Percentiles rank a stretch among this genome's conserved stretches.
phyloP scores from a whole-genome alignment of 1,140 invertebrate genomes.

The Diorhabda elongata region DNA sequence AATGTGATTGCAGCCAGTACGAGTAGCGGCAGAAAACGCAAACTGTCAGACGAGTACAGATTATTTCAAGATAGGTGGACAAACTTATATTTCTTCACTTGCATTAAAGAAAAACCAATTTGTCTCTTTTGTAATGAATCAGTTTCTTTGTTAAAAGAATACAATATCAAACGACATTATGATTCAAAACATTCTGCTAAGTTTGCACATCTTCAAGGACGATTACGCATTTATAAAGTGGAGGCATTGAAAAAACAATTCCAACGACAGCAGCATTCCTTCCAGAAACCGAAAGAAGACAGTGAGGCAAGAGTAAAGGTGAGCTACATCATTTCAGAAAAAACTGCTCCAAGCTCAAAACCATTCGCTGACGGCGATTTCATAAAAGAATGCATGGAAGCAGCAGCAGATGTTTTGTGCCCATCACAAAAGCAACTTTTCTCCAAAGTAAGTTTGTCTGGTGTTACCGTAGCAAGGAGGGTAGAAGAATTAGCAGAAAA shows the following conservation, averaged over 20 bases:
- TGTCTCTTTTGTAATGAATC: neutral
- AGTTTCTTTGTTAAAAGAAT: no score
- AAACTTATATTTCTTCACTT: neutral
- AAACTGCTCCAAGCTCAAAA: constrained; percentile 33
- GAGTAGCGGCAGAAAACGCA: neutral
- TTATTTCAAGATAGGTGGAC: constrained; percentile 9
- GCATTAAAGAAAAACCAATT: constrained; percentile 5
- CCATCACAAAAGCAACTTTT: no score
- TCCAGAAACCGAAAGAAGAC: constrained; percentile 8
- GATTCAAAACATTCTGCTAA: no score
- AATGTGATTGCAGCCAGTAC: no score
- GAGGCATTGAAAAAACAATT: neutral
- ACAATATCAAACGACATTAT: no score
- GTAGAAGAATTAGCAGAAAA: no score
- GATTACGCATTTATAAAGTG: constrained; percentile 1
- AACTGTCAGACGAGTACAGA: neutral
- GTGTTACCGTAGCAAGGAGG: no score
- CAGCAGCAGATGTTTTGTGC: no score
- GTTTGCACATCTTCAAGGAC: neutral
- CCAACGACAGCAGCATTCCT: neutral
- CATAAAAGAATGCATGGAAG: constrained; percentile 36
- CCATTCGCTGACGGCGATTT: constrained; percentile 37
- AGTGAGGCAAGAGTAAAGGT: constrained; percentile 19
- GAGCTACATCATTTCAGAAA: constrained; percentile 29
- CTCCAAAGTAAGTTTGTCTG: no score